phyloP scores from a whole-genome alignment of 2,113 vertebrate genomes.

The Thomomys bottae region DNA sequence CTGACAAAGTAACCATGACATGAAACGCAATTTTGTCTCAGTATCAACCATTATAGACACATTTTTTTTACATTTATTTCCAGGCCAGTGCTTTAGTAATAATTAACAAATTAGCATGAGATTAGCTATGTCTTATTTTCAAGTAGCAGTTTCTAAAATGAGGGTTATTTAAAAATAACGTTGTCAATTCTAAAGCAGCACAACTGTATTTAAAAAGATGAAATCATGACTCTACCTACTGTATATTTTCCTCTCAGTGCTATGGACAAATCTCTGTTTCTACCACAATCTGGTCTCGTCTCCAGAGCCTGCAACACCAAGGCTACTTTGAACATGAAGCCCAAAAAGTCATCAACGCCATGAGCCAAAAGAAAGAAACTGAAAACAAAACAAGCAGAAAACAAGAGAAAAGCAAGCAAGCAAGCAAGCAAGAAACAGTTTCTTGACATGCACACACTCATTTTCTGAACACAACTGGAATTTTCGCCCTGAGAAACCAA shows the following conservation, averaged over 20 bases:
- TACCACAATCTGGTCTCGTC: background rate
- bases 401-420: background rate
- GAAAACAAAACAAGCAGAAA: background rate
- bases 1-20: background rate
- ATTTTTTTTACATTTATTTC: background rate
- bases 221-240: background rate
- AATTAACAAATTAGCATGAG: background rate
- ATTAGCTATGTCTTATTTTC: background rate
- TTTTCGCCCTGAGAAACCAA: background rate
- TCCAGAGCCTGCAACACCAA: accelerated
- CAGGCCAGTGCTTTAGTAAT: background rate
- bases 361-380: accelerated
- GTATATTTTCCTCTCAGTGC: too few species aligned
- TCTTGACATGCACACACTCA: background rate
- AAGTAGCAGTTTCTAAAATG: background rate
- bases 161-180: background rate
- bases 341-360: background rate
- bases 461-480: background rate
- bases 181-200: background rate
- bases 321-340: accelerated
- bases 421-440: background rate
- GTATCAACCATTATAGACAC: background rate
- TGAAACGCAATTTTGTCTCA: background rate
- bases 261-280: background rate
- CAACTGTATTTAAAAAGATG: background rate